A percentile compares a stretch with the other conserved stretches of the same genome.
Conservation (phyloP, 2,797 vertebrate genomes). For the Rhincodon typus region DNA sequence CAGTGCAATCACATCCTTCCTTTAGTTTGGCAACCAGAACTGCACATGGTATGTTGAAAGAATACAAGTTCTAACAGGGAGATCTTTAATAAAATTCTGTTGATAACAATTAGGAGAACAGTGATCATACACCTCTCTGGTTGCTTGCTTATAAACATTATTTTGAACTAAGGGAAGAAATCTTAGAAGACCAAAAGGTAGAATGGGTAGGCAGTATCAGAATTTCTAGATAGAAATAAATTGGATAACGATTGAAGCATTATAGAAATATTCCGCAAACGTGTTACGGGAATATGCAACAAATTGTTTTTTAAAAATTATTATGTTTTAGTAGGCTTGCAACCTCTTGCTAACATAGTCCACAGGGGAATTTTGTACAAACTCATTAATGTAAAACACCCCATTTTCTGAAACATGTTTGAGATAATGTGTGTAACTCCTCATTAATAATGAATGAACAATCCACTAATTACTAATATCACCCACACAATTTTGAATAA, state of each 20-base stretch:
- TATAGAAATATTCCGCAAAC: neutral
- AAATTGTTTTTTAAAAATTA: neutral
- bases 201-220: neutral
- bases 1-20: too few relatives aligned
- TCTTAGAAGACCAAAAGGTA: neutral
- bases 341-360: neutral
- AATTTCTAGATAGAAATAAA: neutral
- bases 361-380: neutral
- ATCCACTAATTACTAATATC: neutral
- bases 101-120: neutral
- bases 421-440: neutral
- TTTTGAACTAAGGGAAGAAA: neutral
- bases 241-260: neutral
- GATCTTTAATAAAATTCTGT: neutral
- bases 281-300: neutral
- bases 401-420: neutral
- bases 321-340: neutral
- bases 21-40: too few relatives aligned
- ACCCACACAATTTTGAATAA: neutral
- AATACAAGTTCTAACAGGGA: neutral
- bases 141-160: neutral
- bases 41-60: neutral
- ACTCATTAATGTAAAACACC: neutral
- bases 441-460: neutral
- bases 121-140: neutral